phyloP scores from a whole-genome alignment of 1,140 invertebrate species.

The Proales similis region DNA sequence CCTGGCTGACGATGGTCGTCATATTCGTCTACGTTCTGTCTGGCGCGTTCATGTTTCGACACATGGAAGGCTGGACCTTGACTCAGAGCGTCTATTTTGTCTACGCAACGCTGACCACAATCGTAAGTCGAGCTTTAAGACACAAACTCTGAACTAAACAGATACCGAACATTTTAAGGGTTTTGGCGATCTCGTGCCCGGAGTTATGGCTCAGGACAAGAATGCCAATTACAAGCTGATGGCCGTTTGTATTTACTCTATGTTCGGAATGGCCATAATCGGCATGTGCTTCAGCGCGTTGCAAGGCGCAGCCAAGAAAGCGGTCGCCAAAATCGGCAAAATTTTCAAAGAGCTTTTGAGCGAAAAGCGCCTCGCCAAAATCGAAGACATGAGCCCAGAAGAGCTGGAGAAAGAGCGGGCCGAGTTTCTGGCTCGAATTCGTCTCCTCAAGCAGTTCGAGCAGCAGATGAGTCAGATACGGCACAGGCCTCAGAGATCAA shows the following conservation, averaged over 20 bases:
- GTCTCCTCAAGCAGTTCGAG: no score
- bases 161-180: slow-evolving; percentile 53
- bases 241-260: slow-evolving; percentile 70
- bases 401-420: no score
- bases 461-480: no score
- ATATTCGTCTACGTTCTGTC: slow-evolving; percentile 80
- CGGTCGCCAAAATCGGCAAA: no score
- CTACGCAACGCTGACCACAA: slow-evolving; percentile 70
- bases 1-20: slow-evolving; percentile 75
- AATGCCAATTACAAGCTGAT: slow-evolving; percentile 5
- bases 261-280: slow-evolving; percentile 91
- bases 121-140: slow-evolving; percentile 48
- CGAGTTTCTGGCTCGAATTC: no score
- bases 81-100: slow-evolving; percentile 89
- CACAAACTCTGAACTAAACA: background rate
- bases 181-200: slow-evolving; percentile 89
- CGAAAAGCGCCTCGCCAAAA: no score
- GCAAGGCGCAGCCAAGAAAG: slow-evolving; percentile 68
- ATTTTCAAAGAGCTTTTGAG: no score
- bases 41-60: slow-evolving; percentile 77
- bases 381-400: no score
- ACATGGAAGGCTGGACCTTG: slow-evolving; percentile 73
- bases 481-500: no score
- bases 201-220: slow-evolving; percentile 53
- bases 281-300: slow-evolving; percentile 98